Evolutionary conservation across 2,888 invertebrate species (phyloP).

Genomic region (Corythucha ciliata): DNA sequence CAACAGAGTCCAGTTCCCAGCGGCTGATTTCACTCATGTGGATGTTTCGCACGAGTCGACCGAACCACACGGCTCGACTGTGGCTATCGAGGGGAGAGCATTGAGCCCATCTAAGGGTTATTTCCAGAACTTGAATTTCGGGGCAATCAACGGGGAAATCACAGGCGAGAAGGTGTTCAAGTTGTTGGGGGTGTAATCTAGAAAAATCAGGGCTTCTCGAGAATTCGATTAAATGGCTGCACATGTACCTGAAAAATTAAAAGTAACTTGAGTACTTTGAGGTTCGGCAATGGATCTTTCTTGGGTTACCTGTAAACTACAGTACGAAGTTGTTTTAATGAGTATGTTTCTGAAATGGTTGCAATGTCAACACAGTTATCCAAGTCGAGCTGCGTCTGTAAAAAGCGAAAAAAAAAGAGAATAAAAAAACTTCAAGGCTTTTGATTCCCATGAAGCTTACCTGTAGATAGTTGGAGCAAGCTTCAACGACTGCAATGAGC

Average conservation of each 20-base stretch:
- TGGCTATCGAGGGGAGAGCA: slow-evolving; percentile 20
- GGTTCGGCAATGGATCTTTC: no score
- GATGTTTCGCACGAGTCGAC: slow-evolving; percentile 44
- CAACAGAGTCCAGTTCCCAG: slow-evolving; percentile 38
- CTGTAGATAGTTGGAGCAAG: slow-evolving; percentile 54
- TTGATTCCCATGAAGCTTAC: slow-evolving; percentile 48
- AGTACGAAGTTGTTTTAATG: slow-evolving; percentile 49
- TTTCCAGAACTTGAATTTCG: slow-evolving; percentile 51
- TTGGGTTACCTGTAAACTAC: slow-evolving; percentile 51
- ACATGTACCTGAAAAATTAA: no score
- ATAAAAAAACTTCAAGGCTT: slow-evolving; percentile 41
- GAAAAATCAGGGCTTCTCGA: slow-evolving; percentile 52
- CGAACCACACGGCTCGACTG: slow-evolving; percentile 38
- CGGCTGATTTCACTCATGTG: slow-evolving; percentile 45
- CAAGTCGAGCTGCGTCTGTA: slow-evolving; percentile 53
- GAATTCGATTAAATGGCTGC: slow-evolving; percentile 53
- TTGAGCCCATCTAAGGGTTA: slow-evolving; percentile 52
- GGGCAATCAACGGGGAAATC: slow-evolving; percentile 61
- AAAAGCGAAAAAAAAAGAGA: slow-evolving; percentile 14
- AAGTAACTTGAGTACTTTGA: no score
- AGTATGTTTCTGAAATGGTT: slow-evolving; percentile 59
- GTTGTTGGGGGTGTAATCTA: slow-evolving; percentile 50
- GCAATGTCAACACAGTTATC: slow-evolving; percentile 65
- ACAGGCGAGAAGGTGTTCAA: slow-evolving; percentile 52
- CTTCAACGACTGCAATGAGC: slow-evolving; percentile 54